A percentile compares a stretch with the other conserved stretches of the same genome.
Conservation (phyloP, 1,140 invertebrate genomes). For the Dermatophagoides farinae region DNA sequence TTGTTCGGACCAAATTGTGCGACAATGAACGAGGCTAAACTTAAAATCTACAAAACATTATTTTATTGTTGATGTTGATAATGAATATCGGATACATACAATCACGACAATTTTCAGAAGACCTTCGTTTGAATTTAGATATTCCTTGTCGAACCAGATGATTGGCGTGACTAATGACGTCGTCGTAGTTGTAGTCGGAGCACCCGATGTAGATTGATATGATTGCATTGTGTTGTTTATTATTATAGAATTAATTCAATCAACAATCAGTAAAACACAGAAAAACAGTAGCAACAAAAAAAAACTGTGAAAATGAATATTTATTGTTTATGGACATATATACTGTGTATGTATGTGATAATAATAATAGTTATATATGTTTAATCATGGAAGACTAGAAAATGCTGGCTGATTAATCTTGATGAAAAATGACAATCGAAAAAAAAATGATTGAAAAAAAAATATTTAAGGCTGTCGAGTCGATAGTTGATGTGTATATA, state of each 20-base stretch:
- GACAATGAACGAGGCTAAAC: constrained; percentile 61
- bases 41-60: constrained; percentile 38
- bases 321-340: too few species aligned
- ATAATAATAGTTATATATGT: too few species aligned
- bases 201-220: neutral
- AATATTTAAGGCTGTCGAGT: too few species aligned
- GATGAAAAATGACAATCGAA: too few species aligned
- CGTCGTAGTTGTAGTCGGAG: constrained; percentile 19
- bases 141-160: constrained; percentile 46
- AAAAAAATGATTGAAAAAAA: neutral
- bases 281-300: too few species aligned
- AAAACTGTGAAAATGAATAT: too few species aligned
- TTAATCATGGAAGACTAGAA: too few species aligned
- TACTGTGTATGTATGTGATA: too few species aligned
- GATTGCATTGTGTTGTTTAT: too few species aligned
- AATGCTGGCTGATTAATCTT: too few species aligned
- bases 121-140: constrained; percentile 46
- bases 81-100: constrained; percentile 34
- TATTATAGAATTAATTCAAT: neutral
- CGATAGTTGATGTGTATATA: neutral
- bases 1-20: constrained; percentile 37
- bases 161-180: constrained; percentile 24
- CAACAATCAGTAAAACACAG: neutral
- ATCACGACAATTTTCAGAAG: constrained; percentile 53
- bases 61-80: constrained; percentile 3